Conservation (phyloP, 1,140 invertebrate species). For the Trichomalopsis sarcophagae region DNA sequence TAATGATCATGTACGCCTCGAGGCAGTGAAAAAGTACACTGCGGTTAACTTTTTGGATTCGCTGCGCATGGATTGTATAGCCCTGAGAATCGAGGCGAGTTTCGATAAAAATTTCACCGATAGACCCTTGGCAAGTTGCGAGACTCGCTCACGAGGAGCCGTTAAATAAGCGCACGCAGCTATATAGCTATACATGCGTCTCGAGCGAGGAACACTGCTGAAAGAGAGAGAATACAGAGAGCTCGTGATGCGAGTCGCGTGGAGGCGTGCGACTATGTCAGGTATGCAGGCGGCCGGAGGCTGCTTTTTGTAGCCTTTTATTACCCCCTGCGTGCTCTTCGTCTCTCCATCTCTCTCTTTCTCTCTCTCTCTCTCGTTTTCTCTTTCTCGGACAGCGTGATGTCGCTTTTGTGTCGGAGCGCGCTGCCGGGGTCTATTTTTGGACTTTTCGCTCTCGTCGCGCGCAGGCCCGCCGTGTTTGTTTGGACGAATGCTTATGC, state of each 20-base stretch:
- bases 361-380: slow-evolving; percentile 49
- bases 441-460: neutral
- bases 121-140: neutral
- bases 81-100: neutral
- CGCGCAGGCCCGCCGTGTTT: neutral
- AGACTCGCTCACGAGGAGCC: neutral
- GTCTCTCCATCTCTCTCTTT: slow-evolving; percentile 42
- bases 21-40: too few relatives aligned
- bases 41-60: too few relatives aligned
- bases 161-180: slow-evolving; percentile 24
- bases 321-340: slow-evolving; percentile 53
- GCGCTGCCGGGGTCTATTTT: neutral
- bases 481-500: neutral
- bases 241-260: slow-evolving; percentile 63
- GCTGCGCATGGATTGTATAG: too few relatives aligned
- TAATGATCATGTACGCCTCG: neutral
- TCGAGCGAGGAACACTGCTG: neutral
- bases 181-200: neutral
- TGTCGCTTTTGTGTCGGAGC: neutral
- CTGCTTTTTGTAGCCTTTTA: slow-evolving; percentile 63
- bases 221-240: slow-evolving; percentile 37
- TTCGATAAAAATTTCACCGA: slow-evolving; percentile 15
- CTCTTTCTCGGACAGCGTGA: neutral
- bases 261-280: slow-evolving; percentile 68
- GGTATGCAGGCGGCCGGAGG: slow-evolving; percentile 60